Base-by-base conservation (phyloP, 2,797 vertebrate genomes). In the Argentina silus region DNA sequence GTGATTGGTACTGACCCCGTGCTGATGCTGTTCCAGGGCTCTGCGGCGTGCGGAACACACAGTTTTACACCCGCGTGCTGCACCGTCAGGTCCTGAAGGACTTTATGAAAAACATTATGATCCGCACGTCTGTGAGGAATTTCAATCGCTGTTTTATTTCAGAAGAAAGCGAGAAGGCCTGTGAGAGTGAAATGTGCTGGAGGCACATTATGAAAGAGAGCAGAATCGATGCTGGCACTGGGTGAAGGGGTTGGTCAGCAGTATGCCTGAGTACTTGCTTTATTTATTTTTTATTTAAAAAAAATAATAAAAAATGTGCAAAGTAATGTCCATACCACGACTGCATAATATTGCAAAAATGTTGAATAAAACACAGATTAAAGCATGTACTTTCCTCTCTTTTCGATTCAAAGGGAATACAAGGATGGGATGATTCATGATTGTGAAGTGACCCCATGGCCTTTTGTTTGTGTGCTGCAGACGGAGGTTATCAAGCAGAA, bases 1-100 rank as follows among this genome's bases (percentile, higher is more conserved):
- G 14, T 77, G 76, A 89, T 88, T 86, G 78, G 74, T 86, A 87
- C 77, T 67, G 43, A 73, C 56, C 55, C 56, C 23, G 36, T 9
- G 15, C 42, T n/a, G 15, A 12, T 12, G 70, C 44, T 51, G 42
- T 73, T 81, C 43, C 57, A 73, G 74, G 59, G 59, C 4, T 61
- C 17, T 7, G 17, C 50, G 17, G 71, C 65, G 47, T 62, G n/a
- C n/a, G 0, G 61, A n/a, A n/a, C 48, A 19, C 17, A 66, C 67
- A 68, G 64, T 36, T 51, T 23, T 9, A 43, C 67, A 51, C 45
- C 65, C 2, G 14, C 63, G 10, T 64, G 62, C 19, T 64, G 3
- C 62, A 64, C 45, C 36, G 4, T 57, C 66, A 59, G 23, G 56
- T n/a, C 73, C 14, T 75, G 6, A 67, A 21, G 56, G 59, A 53